phyloP scores from a whole-genome alignment of 2,113 vertebrate species.

The Phaethornis superciliosus region DNA sequence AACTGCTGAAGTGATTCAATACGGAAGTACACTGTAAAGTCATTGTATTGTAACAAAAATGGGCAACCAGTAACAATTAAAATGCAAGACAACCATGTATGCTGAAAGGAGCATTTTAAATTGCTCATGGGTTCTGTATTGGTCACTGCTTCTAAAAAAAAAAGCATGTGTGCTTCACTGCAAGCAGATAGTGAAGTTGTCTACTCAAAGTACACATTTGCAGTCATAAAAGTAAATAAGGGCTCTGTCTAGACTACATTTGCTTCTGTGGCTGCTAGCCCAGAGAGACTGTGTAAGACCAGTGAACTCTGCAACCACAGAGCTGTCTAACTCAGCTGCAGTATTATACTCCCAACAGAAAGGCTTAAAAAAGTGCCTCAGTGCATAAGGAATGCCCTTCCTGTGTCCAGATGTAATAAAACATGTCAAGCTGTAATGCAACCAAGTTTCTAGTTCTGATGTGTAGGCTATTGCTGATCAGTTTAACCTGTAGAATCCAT shows the following conservation, averaged over 20 bases:
- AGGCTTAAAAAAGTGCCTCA: not conserved
- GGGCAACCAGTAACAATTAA: not conserved
- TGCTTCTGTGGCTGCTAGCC: not conserved
- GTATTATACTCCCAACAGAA: not conserved
- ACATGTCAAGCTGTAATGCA: not conserved
- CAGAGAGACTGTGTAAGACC: not conserved
- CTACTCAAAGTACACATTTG: not conserved
- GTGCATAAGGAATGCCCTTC: not conserved
- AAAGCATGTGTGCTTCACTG: not conserved
- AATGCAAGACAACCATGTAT: not conserved
- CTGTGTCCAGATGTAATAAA: not conserved
- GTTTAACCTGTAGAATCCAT: not conserved
- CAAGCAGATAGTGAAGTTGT: not conserved
- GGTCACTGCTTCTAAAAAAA: not conserved
- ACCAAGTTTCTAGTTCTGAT: not conserved
- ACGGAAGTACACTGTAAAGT: not conserved
- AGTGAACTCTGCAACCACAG: not conserved
- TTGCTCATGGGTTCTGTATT: not conserved
- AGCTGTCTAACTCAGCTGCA: not conserved
- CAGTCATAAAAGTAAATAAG: not conserved
- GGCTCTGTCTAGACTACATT: slow-evolving; percentile 4
- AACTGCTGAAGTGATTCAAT: not conserved
- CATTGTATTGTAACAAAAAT: not conserved
- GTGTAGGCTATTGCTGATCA: not conserved
- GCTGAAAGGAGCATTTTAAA: not conserved